A percentile compares a stretch with the other conserved stretches of the same genome.
These are phyloP conservation scores for Poecile montanus DNA, from an alignment of 2,797 vertebrate species.

Conservation along the genomic window DNA sequence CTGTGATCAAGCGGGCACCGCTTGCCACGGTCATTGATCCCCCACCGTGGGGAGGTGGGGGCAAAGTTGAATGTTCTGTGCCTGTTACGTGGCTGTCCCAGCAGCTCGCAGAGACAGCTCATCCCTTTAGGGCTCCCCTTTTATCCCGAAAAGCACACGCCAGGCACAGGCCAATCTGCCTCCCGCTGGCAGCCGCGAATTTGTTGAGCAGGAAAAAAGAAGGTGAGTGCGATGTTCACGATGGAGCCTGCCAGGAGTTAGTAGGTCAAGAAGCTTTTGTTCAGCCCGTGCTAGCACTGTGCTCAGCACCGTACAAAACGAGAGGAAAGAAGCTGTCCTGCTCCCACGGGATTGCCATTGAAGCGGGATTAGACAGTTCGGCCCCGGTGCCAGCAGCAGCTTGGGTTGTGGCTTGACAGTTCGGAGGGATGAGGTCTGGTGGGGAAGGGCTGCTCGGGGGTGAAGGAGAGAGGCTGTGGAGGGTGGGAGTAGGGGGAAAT, in stretches of 20 bases:
- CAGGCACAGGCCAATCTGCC: conserved; percentile 45
- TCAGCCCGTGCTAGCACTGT: background rate
- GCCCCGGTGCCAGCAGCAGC: background rate
- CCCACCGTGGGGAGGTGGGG: background rate
- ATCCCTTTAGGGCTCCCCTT: conserved; percentile 26
- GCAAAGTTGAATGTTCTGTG: conserved; percentile 33
- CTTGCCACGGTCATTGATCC: background rate
- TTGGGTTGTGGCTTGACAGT: background rate
- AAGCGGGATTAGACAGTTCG: background rate
- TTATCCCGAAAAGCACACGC: conserved; percentile 1
- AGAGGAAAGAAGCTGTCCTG: conserved; percentile 47
- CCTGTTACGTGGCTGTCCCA: background rate
- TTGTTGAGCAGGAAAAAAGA: conserved; percentile 25
- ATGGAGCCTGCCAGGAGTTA: conserved; percentile 37
- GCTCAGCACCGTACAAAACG: background rate
- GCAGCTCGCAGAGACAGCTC: conserved; percentile 4
- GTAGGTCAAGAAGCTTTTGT: conserved; percentile 69
- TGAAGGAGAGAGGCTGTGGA: background rate
- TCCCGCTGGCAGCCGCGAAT: background rate
- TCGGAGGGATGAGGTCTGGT: background rate
- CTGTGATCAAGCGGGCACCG: background rate
- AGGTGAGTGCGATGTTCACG: conserved; percentile 32
- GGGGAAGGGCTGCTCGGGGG: accelerated
- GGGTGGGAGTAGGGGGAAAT: background rate
- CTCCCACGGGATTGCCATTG: background rate